Evolutionary conservation across 2,888 invertebrate species (phyloP).

Genomic region (Cosmorhoe ocellata): DNA sequence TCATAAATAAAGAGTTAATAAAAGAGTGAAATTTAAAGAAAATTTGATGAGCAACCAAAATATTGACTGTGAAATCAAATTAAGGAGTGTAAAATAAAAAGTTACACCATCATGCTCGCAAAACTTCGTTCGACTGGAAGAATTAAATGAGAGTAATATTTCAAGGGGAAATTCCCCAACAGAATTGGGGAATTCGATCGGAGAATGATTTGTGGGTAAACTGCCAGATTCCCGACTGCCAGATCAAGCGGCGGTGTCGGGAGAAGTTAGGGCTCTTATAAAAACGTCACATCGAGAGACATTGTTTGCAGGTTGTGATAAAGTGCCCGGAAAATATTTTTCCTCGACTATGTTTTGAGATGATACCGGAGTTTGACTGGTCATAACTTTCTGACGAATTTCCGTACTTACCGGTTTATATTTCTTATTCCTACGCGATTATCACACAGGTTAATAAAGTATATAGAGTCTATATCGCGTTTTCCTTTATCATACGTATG

Average conservation of each 20-base stretch:
- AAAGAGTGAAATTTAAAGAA: not conserved
- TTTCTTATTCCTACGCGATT: no score
- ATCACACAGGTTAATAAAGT: no score
- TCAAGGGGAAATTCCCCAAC: conserved; percentile 4
- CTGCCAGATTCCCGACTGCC: conserved; percentile 20
- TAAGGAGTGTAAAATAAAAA: conserved; percentile 12
- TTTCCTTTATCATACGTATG: no score
- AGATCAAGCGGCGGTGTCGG: conserved; percentile 35
- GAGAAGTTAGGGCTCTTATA: conserved; percentile 44
- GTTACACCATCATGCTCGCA: not conserved
- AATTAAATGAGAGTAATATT: conserved; percentile 14
- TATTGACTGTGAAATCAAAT: conserved; percentile 4
- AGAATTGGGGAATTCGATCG: conserved; percentile 25
- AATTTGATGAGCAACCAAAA: conserved; percentile 9
- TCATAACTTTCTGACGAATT: no score
- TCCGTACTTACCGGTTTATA: no score
- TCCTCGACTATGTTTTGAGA: conserved; percentile 24
- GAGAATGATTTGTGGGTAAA: conserved; percentile 19
- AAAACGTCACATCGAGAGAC: conserved; percentile 51
- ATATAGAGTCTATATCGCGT: no score
- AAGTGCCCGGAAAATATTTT: conserved; percentile 47
- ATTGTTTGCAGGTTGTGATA: conserved; percentile 49
- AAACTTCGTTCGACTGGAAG: conserved; percentile 13
- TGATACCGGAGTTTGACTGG: not conserved
- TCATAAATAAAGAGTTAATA: no score